Evolutionary conservation across 2,113 vertebrate species (phyloP), one percentile per base, ranked within the genome.

Genomic region (Neolamprologus modestus): DNA sequence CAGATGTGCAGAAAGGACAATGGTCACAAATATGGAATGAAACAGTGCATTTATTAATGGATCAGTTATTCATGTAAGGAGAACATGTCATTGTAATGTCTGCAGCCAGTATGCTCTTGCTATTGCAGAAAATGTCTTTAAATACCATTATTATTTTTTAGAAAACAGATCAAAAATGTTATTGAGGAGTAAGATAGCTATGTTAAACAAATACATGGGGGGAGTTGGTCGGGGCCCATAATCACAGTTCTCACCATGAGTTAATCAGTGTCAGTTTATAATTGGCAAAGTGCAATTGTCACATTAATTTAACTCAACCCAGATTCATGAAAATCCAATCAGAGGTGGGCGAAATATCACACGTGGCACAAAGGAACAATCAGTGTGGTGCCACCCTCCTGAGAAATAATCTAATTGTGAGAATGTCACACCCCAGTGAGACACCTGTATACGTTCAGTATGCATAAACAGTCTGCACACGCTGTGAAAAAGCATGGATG

Each of bases 271-370:
- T 59, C 68, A 57, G 50, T 87, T 73, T 81, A n/a, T 81, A 54
- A 55, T 54, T 6, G 7, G 31, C 8, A 80, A 91, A 84, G 85
- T 59, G 31, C 40, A 76, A 59, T 45, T 85, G 61, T 84, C 73
- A 83, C 81, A 85, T 80, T 85, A 11, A 54, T 87, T 88, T 57
- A 84, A 68, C 12, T 16, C n/a, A 55, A 78, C 7, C 24, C 11
- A 52, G 24, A 19, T 91, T 71, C 31, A 84, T 90, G 71, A 87
- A 45, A 89, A 53, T 83, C 87, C 50, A 82, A 85, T 88, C 86
- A 88, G 79, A 7, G 47, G 17, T 55, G 12, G 40, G 66, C 50
- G 54, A 89, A 91, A 91, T 90, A 83, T 81, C 89, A 86, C 76
- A 85, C 35, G 40, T 82, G 89, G 21, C 53, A 66, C 52, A 82